Percentiles rank a stretch among this genome's conserved stretches.
Evolutionary conservation across 2,888 invertebrate genomes (phyloP).

Genomic region (Thymelicus acteon): DNA sequence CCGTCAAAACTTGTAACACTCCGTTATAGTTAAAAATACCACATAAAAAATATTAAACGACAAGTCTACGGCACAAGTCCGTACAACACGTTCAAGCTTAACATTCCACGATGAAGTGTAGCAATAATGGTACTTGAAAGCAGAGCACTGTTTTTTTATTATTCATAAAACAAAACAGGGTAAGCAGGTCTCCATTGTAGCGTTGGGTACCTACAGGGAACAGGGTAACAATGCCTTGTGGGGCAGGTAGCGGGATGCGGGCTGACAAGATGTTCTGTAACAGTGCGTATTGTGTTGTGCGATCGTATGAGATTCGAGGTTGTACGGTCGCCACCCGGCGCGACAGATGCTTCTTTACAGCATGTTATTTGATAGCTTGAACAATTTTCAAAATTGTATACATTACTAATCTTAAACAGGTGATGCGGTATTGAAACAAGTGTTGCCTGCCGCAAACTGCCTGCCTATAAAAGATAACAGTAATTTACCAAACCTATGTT

Average conservation of each 20-base stretch:
- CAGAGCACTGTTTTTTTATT: conserved; percentile 61
- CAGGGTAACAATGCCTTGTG: conserved; percentile 62
- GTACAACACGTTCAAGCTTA: conserved; percentile 43
- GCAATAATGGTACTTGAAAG: conserved; percentile 59
- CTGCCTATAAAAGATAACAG: not conserved
- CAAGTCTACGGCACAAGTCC: conserved; percentile 8
- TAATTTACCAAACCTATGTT: not conserved
- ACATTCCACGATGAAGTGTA: conserved; percentile 60
- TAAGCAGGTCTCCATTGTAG: conserved; percentile 69
- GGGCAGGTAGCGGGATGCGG: conserved; percentile 79
- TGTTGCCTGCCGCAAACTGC: not conserved
- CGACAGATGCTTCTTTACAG: conserved; percentile 61
- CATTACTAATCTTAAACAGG: conserved; percentile 12
- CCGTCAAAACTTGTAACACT: not conserved
- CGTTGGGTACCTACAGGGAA: conserved; percentile 49
- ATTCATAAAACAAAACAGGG: conserved; percentile 69
- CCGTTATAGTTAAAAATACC: conserved; percentile 6
- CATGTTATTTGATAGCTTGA: conserved; percentile 46
- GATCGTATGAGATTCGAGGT: conserved; percentile 47
- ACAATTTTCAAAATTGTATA: conserved; percentile 36
- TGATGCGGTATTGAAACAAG: conserved; percentile 23
- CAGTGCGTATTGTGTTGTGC: conserved; percentile 54
- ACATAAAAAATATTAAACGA: conserved; percentile 17
- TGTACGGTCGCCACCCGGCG: conserved; percentile 60
- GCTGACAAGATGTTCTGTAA: conserved; percentile 59